phyloP scores from a whole-genome alignment of 2,113 vertebrate genomes.

The Sebastes schlegelii region DNA sequence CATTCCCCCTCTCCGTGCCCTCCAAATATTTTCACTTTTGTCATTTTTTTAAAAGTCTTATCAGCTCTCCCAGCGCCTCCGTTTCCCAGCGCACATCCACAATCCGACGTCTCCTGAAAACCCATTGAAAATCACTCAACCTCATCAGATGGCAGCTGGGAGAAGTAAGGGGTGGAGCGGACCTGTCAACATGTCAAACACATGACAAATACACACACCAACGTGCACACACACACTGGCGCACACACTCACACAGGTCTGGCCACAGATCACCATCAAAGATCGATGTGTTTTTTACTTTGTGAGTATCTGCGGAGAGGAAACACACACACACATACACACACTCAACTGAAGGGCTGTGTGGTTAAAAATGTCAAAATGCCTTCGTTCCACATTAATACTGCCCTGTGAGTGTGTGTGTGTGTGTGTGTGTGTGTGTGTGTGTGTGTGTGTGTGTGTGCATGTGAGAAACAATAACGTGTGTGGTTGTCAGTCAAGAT shows the following conservation, averaged over 20 bases:
- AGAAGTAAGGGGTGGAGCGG: slow-evolving; percentile 73
- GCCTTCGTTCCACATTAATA: slow-evolving; percentile 60
- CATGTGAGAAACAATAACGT: slow-evolving; percentile 39
- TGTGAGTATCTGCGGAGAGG: not conserved
- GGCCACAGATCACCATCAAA: slow-evolving; percentile 41
- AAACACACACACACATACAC: slow-evolving; percentile 16
- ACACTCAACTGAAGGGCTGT: not conserved
- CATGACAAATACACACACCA: slow-evolving; percentile 62
- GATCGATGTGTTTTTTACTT: slow-evolving; percentile 40
- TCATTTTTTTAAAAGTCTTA: slow-evolving; percentile 52
- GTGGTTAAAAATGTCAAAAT: slow-evolving; percentile 38
- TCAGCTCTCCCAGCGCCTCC: slow-evolving; percentile 32
- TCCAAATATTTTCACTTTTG: slow-evolving; percentile 38
- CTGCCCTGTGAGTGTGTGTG: slow-evolving; percentile 43
- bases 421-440: slow-evolving; percentile 26
- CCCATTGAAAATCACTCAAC: slow-evolving; percentile 80
- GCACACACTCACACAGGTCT: slow-evolving; percentile 26
- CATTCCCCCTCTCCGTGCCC: slow-evolving; percentile 27
- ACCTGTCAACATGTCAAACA: slow-evolving; percentile 82
- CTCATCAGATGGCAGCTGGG: slow-evolving; percentile 81
- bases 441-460: slow-evolving; percentile 27
- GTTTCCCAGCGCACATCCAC: slow-evolving; percentile 67
- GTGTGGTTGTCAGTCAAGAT: slow-evolving; percentile 73
- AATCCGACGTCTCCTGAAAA: slow-evolving; percentile 52
- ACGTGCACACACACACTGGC: not conserved